Evolutionary conservation across 2,113 vertebrate genomes (phyloP).

Genomic region (Asarcornis scutulata): DNA sequence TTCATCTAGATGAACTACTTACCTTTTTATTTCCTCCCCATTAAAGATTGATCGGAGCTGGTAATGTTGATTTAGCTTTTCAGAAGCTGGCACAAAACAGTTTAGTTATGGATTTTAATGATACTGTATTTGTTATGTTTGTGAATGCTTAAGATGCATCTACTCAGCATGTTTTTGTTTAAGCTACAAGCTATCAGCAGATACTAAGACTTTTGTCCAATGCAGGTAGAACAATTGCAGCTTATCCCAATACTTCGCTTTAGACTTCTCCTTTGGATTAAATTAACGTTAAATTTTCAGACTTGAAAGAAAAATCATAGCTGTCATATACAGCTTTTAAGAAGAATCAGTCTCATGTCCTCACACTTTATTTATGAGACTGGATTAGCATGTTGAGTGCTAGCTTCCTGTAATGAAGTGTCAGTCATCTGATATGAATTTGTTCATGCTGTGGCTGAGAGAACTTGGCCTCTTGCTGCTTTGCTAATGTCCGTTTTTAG

Average conservation of each 20-base stretch:
- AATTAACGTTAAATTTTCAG: background rate
- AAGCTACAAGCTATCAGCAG: background rate
- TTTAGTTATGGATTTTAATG: background rate
- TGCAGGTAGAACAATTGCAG: background rate
- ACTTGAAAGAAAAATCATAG: background rate
- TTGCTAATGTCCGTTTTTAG: conserved; percentile 11
- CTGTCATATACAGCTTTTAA: background rate
- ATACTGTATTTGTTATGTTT: background rate
- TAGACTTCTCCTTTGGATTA: background rate
- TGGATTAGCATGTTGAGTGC: background rate
- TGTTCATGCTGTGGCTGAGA: background rate
- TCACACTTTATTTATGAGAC: background rate
- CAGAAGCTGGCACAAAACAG: background rate
- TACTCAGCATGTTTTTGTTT: background rate
- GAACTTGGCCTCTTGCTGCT: conserved; percentile 36
- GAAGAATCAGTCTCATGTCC: background rate
- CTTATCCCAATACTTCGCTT: background rate
- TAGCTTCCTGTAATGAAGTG: background rate
- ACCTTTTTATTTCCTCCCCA: background rate
- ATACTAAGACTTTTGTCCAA: background rate
- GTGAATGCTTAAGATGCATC: background rate
- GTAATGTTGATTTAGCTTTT: background rate
- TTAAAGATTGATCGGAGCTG: background rate
- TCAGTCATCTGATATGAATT: background rate
- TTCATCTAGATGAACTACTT: background rate